Conservation (phyloP, 2,113 vertebrate genomes). For the Crotalus horridus region DNA sequence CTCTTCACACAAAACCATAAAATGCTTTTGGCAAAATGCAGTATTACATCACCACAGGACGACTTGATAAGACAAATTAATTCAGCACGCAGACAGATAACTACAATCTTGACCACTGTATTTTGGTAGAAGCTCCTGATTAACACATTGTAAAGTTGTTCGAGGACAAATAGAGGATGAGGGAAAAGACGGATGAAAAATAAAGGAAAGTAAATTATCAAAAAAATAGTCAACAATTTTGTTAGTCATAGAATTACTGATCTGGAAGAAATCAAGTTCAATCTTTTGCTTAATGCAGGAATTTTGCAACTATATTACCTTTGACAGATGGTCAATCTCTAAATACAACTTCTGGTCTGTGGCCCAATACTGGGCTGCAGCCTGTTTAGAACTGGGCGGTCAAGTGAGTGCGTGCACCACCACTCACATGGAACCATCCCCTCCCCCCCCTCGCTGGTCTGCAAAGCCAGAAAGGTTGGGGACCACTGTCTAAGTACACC, state of each 20-base stretch:
- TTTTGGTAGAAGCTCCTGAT: background rate
- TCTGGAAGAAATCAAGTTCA: background rate
- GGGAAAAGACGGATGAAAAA: background rate
- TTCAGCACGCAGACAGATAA: background rate
- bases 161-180: background rate
- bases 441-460: rapidly evolving
- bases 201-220: background rate
- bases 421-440: background rate
- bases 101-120: background rate
- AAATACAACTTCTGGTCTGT: background rate
- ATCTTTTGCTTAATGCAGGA: background rate
- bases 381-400: background rate
- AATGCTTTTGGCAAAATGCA: background rate
- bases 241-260: background rate
- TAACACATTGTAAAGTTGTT: background rate
- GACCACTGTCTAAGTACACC: background rate
- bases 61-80: background rate
- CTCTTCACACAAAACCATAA: background rate
- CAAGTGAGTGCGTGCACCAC: background rate
- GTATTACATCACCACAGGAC: background rate
- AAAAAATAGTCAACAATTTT: background rate
- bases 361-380: background rate
- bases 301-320: background rate
- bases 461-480: background rate
- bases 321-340: background rate